Conservation (phyloP, 2,797 vertebrate genomes). For the Hoplostethus mediterraneus region DNA sequence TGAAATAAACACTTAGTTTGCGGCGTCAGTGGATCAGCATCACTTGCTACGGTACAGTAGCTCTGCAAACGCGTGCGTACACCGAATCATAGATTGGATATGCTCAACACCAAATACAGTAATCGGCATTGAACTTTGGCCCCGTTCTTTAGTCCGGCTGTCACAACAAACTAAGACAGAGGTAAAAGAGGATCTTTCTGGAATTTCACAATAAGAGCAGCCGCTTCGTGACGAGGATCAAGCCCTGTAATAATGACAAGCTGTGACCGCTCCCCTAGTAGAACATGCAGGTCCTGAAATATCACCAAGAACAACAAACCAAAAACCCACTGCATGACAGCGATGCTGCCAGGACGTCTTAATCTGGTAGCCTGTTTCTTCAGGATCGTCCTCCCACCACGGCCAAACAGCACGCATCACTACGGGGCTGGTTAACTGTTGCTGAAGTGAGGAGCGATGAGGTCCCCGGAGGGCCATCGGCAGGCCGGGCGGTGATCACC, state of each 20-base stretch:
- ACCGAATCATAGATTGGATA: neutral
- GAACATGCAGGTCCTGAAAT: neutral
- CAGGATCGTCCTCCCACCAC: neutral
- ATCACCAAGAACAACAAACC: neutral
- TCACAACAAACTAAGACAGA: slow-evolving; percentile 35
- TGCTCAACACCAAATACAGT: slow-evolving; percentile 2
- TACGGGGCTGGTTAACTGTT: slow-evolving; percentile 40
- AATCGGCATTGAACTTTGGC: slow-evolving; percentile 46
- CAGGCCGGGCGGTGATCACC: slow-evolving; percentile 50
- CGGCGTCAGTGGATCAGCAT: neutral
- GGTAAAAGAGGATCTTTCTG: slow-evolving; percentile 32
- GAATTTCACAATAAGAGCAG: neutral
- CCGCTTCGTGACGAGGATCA: neutral
- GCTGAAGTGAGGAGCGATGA: slow-evolving; percentile 53
- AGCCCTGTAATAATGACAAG: neutral
- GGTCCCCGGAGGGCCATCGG: slow-evolving; percentile 27
- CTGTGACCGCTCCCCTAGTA: neutral
- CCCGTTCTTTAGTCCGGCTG: slow-evolving; percentile 42
- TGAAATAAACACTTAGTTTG: too few species aligned
- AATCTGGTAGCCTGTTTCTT: slow-evolving; percentile 11
- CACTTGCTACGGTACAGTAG: neutral
- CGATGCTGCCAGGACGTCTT: neutral
- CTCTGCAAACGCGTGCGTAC: neutral
- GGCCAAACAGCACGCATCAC: slow-evolving; percentile 45
- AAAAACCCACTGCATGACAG: neutral